Conservation (phyloP, 2,888 invertebrate species). For the Cryptus viduatorius region DNA sequence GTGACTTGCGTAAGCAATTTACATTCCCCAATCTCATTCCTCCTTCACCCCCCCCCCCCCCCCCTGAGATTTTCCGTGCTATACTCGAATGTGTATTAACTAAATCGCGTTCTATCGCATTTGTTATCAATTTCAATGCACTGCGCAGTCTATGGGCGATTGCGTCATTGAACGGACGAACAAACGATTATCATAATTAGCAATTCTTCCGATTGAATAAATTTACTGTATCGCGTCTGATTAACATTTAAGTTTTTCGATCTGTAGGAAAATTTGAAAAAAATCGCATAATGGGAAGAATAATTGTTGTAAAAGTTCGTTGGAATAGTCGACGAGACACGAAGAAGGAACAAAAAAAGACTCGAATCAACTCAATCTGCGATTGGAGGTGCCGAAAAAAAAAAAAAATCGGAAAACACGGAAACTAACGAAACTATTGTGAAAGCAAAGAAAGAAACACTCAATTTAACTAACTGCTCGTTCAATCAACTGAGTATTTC, state of each 20-base stretch:
- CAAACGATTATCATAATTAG: background rate
- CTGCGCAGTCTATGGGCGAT: background rate
- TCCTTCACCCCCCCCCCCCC: no score
- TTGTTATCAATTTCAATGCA: background rate
- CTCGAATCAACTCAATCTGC: no score
- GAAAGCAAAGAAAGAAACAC: no score
- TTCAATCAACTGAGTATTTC: no score
- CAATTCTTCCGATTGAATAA: background rate
- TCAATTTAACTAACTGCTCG: no score
- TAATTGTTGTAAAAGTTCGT: background rate
- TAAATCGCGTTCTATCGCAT: background rate
- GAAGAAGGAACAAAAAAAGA: no score
- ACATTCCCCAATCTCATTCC: background rate
- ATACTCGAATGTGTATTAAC: constrained; percentile 1
- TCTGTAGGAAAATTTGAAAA: no score
- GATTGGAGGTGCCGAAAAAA: no score
- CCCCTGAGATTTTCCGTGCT: background rate
- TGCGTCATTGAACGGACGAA: background rate
- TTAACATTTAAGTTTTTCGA: background rate
- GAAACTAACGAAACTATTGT: no score
- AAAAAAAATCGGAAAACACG: no score
- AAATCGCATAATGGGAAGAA: background rate
- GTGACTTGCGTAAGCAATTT: constrained; percentile 10
- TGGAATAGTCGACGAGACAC: no score
- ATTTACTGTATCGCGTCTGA: background rate